Conservation (phyloP, 2,113 vertebrate species). For the Caretta caretta region DNA sequence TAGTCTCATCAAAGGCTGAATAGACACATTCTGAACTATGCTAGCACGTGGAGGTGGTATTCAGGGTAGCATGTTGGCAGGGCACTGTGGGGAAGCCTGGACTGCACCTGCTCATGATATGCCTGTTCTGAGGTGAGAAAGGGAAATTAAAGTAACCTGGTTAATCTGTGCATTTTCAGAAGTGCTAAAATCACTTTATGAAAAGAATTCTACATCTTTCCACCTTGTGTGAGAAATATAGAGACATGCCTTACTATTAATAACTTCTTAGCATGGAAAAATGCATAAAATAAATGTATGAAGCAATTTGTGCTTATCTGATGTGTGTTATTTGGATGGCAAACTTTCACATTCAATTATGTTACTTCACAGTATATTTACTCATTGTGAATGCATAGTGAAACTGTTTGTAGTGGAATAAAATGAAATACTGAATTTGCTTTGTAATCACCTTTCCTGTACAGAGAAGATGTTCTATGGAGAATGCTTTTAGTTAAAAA, state of each 20-base stretch:
- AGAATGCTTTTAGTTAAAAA: background rate
- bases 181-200: background rate
- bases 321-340: background rate
- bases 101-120: rapidly evolving
- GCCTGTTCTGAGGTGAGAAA: background rate
- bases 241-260: background rate
- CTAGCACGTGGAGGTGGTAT: rapidly evolving
- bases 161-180: background rate
- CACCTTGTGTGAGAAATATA: background rate
- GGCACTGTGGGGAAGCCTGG: background rate
- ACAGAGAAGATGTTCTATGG: background rate
- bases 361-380: background rate
- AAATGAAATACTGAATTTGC: rapidly evolving
- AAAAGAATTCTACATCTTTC: background rate
- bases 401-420: background rate
- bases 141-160: too few relatives aligned
- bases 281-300: background rate
- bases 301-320: background rate
- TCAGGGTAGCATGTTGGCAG: background rate
- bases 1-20: background rate
- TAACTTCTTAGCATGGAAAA: background rate
- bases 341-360: background rate
- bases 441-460: background rate
- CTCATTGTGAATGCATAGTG: background rate
- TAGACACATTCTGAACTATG: background rate